Evolutionary conservation across 2,888 invertebrate genomes (phyloP).

Genomic region (Palloptera scutellata): DNA sequence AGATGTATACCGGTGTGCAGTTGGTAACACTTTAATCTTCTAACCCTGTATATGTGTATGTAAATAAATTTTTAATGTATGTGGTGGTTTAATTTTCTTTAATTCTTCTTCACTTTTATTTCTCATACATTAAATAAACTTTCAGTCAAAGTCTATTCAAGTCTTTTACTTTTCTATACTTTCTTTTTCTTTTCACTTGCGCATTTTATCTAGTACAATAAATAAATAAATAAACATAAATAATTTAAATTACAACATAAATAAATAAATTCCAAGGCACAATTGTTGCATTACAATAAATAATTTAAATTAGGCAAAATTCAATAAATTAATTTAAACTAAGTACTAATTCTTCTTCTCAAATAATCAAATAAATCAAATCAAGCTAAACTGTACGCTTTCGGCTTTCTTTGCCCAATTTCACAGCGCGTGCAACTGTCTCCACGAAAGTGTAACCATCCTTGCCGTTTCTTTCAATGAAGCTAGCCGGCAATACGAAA

Average conservation of each 20-base stretch:
- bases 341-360: background rate
- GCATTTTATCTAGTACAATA: no score
- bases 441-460: slow-evolving; percentile 79
- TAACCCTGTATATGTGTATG: no score
- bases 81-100: no score
- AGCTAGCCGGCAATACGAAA: slow-evolving; percentile 82
- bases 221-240: no score
- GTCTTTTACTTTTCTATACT: no score
- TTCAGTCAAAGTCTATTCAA: no score
- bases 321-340: slow-evolving; percentile 36
- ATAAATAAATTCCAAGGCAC: slow-evolving; percentile 9
- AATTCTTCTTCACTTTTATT: no score
- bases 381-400: slow-evolving; percentile 40
- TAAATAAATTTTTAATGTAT: no score
- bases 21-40: no score
- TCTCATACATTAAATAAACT: no score
- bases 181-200: no score
- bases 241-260: slow-evolving; percentile 18
- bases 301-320: slow-evolving; percentile 41
- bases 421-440: slow-evolving; percentile 69
- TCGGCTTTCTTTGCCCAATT: slow-evolving; percentile 47
- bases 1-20: no score
- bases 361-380: slow-evolving; percentile 42
- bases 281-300: slow-evolving; percentile 24
- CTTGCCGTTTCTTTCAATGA: slow-evolving; percentile 78